These are phyloP conservation scores for Leptopilina myrica DNA, from an alignment of 2,888 invertebrate genomes.

Conservation along the genomic window DNA sequence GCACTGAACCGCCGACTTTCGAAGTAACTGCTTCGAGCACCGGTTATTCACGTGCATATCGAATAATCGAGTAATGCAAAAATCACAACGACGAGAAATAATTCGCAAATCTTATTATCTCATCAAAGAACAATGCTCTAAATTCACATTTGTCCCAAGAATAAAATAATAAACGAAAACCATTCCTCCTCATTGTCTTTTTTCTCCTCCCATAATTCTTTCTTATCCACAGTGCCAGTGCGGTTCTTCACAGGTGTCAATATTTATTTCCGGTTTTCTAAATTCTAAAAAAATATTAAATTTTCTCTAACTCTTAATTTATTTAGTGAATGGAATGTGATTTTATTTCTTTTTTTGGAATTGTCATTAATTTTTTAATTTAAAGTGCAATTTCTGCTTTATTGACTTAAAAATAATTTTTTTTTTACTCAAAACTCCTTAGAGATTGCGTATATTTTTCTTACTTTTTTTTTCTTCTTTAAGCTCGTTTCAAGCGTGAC, in stretches of 20 bases:
- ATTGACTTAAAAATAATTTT: neutral
- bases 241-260: constrained; percentile 17
- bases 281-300: neutral
- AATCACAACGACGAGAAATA: constrained; percentile 42
- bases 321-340: neutral
- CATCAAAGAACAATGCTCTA: constrained; percentile 45
- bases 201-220: neutral
- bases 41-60: constrained; percentile 45
- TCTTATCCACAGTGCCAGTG: constrained; percentile 23
- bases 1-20: constrained; percentile 72
- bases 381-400: neutral
- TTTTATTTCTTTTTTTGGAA: neutral
- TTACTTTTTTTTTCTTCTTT: neutral
- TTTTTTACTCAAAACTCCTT: neutral
- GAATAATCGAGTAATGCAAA: constrained; percentile 48
- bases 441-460: neutral
- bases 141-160: neutral
- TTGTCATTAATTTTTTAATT: neutral
- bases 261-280: neutral
- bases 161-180: neutral
- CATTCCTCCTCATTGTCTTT: neutral
- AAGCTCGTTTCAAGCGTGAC: neutral
- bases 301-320: neutral
- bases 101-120: constrained; percentile 30
- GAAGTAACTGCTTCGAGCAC: constrained; percentile 65